phyloP scores from a whole-genome alignment of 2,113 vertebrate species.

The Cavia porcellus region DNA sequence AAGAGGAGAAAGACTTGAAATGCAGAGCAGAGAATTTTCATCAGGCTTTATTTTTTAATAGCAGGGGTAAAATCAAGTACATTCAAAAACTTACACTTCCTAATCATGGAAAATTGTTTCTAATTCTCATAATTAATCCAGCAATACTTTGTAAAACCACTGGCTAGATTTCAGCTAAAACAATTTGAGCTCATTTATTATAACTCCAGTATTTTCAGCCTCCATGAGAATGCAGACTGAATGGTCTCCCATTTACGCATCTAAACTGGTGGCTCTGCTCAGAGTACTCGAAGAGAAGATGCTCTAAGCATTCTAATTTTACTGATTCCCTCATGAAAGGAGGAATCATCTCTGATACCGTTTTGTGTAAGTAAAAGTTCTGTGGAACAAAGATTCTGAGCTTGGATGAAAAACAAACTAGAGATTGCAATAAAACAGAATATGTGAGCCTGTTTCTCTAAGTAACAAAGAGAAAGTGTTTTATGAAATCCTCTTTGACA shows the following conservation, averaged over 20 bases:
- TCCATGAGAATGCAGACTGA: not conserved
- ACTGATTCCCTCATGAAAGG: not conserved
- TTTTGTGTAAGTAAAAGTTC: not conserved
- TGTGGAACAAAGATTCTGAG: not conserved
- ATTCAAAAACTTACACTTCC: not conserved
- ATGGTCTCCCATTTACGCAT: not conserved
- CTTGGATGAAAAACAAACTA: not conserved
- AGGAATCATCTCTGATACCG: not conserved
- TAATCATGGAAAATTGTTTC: slow-evolving; percentile 31
- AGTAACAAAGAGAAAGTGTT: not conserved
- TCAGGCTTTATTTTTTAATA: slow-evolving; percentile 57
- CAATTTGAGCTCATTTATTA: slow-evolving; percentile 29
- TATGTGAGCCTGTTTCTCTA: not conserved
- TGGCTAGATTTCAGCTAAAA: not conserved
- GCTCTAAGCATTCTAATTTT: not conserved
- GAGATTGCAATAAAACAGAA: slow-evolving; percentile 7
- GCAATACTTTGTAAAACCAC: not conserved
- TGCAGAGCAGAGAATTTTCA: slow-evolving; percentile 47
- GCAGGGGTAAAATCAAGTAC: slow-evolving; percentile 7
- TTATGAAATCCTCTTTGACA: not conserved
- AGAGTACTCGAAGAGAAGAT: not conserved
- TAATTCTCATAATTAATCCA: slow-evolving; percentile 52
- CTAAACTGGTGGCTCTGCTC: not conserved
- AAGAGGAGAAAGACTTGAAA: slow-evolving; percentile 30
- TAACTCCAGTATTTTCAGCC: not conserved